Conservation (phyloP, 2,888 invertebrate genomes). For the Trachelus troglodyta region DNA sequence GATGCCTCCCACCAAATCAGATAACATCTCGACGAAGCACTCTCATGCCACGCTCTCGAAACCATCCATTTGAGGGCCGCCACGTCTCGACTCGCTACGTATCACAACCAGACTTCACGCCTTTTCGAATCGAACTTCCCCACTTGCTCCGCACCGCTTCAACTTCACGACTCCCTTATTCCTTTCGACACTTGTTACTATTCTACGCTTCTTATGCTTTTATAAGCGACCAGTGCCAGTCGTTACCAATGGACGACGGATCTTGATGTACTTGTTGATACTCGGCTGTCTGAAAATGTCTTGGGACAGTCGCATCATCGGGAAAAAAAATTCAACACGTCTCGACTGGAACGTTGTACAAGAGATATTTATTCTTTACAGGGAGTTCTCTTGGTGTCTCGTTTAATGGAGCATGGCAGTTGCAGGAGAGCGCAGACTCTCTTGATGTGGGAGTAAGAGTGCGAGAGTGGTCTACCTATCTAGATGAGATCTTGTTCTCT, state of each 20-base stretch:
- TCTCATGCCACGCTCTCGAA: constrained; percentile 11
- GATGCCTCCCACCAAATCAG: constrained; percentile 60
- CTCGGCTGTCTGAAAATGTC: neutral
- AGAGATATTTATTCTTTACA: neutral
- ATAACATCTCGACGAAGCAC: constrained; percentile 40
- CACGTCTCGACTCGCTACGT: constrained; percentile 13
- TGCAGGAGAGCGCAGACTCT: constrained; percentile 43
- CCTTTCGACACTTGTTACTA: constrained; percentile 10
- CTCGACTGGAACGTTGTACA: neutral
- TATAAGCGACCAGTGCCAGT: neutral
- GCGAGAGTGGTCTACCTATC: constrained; percentile 56
- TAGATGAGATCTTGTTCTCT: constrained; percentile 65
- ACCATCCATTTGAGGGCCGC: constrained; percentile 7
- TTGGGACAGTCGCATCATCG: neutral
- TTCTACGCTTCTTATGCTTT: constrained; percentile 5
- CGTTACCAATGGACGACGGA: neutral
- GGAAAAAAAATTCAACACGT: neutral
- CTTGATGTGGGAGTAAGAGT: constrained; percentile 43
- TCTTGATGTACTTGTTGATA: neutral
- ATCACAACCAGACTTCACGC: constrained; percentile 13
- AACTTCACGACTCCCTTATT: neutral
- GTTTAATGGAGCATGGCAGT: constrained; percentile 57
- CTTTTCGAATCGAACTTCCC: constrained; percentile 3
- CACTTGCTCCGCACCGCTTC: neutral
- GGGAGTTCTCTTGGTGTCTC: constrained; percentile 28